Conservation (phyloP, 2,113 vertebrate genomes). For the Machaerirhynchus nigripectus region DNA sequence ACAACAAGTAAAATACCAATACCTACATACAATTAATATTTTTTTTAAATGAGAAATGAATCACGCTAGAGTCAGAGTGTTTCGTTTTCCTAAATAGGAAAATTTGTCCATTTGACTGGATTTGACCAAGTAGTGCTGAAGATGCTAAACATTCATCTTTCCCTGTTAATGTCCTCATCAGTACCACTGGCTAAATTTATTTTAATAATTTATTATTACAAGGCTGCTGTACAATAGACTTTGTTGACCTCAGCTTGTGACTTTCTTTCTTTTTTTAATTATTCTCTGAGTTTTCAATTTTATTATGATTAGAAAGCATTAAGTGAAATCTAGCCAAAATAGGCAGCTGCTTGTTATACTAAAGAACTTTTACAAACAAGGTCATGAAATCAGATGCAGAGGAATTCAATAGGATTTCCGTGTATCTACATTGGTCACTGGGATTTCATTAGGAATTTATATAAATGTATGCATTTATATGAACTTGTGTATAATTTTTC, state of each 20-base stretch:
- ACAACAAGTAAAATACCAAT: background rate
- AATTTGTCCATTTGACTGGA: background rate
- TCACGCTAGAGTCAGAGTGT: rapidly evolving
- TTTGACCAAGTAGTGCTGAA: background rate
- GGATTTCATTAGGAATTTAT: background rate
- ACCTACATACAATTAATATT: background rate
- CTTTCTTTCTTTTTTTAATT: background rate
- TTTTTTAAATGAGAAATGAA: background rate
- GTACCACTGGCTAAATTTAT: background rate
- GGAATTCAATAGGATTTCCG: background rate
- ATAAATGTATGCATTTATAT: background rate
- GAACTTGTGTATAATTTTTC: background rate
- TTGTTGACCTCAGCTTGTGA: background rate
- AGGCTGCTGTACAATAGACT: background rate
- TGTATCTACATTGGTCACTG: rapidly evolving
- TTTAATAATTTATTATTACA: background rate
- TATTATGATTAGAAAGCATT: background rate
- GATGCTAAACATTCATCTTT: background rate
- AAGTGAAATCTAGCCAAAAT: background rate
- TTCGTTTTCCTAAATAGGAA: background rate
- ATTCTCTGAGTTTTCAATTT: background rate
- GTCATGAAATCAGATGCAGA: background rate
- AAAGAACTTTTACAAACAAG: background rate
- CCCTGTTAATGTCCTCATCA: background rate
- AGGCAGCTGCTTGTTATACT: background rate